These are phyloP conservation scores for Holacanthella duospinosa DNA, from an alignment of 2,888 invertebrate genomes.

Conservation along the genomic window DNA sequence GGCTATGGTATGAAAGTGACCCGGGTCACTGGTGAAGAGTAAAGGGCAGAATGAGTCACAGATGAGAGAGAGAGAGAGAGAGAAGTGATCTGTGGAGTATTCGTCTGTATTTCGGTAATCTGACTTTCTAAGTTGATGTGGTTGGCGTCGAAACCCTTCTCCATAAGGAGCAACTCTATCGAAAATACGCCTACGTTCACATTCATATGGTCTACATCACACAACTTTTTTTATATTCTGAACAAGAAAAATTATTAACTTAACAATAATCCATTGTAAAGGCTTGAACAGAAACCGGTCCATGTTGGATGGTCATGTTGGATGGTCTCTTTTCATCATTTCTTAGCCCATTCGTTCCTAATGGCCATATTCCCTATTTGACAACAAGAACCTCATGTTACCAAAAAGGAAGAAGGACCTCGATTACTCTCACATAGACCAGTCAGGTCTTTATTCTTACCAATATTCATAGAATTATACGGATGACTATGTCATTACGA, in stretches of 20 bases:
- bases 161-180: background rate
- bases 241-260: background rate
- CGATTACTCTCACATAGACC: background rate
- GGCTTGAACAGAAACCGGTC: conserved; percentile 3
- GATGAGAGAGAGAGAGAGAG: background rate
- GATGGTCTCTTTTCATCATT: background rate
- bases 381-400: background rate
- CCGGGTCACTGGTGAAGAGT: background rate
- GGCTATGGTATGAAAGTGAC: background rate
- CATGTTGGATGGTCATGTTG: background rate
- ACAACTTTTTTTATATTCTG: background rate
- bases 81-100: background rate
- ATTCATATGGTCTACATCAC: background rate
- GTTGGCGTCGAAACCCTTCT: background rate
- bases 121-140: conserved; percentile 1
- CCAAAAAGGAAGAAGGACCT: background rate
- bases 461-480: too few species aligned
- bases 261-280: background rate
- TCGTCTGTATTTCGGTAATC: background rate
- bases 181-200: background rate
- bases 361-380: background rate
- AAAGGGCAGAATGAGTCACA: background rate
- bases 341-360: background rate
- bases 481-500: too few species aligned
- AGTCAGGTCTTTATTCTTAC: background rate